phyloP scores from a whole-genome alignment of 1,140 invertebrate species.

The Leptinotarsa lineolata region DNA sequence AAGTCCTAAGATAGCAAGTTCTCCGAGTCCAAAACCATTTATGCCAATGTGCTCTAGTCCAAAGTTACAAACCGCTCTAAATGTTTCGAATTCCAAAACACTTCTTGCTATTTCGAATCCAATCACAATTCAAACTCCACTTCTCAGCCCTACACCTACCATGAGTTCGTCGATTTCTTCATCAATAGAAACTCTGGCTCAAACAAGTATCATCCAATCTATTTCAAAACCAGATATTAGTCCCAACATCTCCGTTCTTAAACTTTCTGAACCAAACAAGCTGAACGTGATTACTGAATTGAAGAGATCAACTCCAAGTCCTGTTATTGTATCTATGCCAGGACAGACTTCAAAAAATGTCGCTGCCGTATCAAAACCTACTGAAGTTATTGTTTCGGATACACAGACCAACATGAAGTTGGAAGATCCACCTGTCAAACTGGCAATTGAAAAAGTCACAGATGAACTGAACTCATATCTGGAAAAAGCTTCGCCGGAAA shows the following conservation, averaged over 20 bases:
- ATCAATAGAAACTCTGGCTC: neutral
- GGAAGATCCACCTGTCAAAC: slow-evolving; percentile 36
- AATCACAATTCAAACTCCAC: neutral
- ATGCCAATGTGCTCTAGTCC: slow-evolving; percentile 21
- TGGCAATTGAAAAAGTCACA: slow-evolving; percentile 46
- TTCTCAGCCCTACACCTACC: neutral
- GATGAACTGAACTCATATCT: slow-evolving; percentile 49
- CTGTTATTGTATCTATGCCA: slow-evolving; percentile 57
- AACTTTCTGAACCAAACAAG: neutral
- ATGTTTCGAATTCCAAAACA: neutral
- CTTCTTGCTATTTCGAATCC: neutral
- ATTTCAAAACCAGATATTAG: neutral
- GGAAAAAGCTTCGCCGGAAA: slow-evolving; percentile 33
- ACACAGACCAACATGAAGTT: slow-evolving; percentile 9
- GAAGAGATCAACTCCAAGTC: slow-evolving; percentile 57
- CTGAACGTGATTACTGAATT: neutral
- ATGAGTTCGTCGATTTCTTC: neutral
- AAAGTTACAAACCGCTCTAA: neutral
- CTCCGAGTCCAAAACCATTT: slow-evolving; percentile 23
- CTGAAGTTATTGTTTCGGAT: slow-evolving; percentile 20
- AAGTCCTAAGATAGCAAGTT: slow-evolving; percentile 19
- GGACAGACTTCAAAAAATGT: neutral
- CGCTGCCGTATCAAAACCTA: slow-evolving; percentile 19
- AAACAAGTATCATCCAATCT: neutral
- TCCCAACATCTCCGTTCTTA: neutral